Percentiles rank a stretch among this genome's conserved stretches.
Conservation (phyloP, 2,888 invertebrate species). For the Heliconius sara region DNA sequence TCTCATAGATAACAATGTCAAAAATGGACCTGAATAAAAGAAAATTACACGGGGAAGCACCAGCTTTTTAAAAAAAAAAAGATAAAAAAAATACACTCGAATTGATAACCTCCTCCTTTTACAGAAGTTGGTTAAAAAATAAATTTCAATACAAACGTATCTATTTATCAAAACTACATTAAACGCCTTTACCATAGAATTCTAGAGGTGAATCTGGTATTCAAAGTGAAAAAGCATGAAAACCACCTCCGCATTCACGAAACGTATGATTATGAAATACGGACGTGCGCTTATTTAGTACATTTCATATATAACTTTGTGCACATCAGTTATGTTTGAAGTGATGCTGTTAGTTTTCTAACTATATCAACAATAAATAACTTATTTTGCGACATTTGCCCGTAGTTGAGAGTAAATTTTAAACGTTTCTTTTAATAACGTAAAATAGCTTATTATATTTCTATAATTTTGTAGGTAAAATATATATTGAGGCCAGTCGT, state of each 20-base stretch:
- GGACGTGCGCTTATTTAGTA: conserved; percentile 4
- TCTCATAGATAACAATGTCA: too few species aligned
- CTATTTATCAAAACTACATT: neutral
- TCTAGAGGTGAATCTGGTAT: neutral
- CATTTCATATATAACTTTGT: neutral
- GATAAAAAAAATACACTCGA: too few species aligned
- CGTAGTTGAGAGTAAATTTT: neutral
- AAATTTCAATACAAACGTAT: neutral
- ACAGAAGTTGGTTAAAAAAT: neutral
- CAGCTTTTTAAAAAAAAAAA: too few species aligned
- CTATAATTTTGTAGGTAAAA: too few species aligned
- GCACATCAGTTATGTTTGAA: too few species aligned
- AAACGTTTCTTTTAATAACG: too few species aligned
- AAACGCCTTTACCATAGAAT: neutral
- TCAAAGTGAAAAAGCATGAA: neutral
- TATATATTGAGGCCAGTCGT: too few species aligned
- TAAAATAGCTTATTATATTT: neutral
- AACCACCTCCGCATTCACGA: neutral
- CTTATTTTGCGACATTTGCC: neutral
- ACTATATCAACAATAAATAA: neutral
- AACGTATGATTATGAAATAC: neutral
- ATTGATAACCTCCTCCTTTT: too few species aligned
- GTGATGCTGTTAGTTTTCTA: neutral
- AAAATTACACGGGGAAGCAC: too few species aligned
- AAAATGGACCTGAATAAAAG: too few species aligned